Evolutionary conservation across 2,888 invertebrate genomes (phyloP).

Genomic region (Hipparchia sbordonii): DNA sequence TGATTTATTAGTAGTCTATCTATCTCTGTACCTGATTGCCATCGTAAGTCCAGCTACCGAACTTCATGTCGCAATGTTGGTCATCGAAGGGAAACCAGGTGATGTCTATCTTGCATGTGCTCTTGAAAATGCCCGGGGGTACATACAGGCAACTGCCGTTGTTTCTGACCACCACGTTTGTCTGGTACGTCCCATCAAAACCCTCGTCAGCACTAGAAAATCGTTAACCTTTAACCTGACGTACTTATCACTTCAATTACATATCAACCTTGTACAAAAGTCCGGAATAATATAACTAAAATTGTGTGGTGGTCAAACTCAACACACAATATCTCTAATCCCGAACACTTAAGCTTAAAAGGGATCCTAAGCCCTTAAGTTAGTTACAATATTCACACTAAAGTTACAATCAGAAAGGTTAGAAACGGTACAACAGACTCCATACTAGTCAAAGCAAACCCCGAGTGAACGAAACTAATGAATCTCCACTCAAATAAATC

Average conservation of each 20-base stretch:
- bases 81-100: slow-evolving; percentile 99
- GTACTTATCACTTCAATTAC: background rate
- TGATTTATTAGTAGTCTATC: slow-evolving; percentile 15
- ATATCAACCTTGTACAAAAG: slow-evolving; percentile 3
- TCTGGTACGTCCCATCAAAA: slow-evolving; percentile 99
- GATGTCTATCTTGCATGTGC: slow-evolving; percentile 99
- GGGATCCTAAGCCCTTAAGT: background rate
- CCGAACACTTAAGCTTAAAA: no score
- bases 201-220: slow-evolving; percentile 98
- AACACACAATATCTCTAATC: background rate
- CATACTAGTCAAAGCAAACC: slow-evolving; percentile 31
- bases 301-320: slow-evolving; percentile 3
- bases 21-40: slow-evolving; percentile 91
- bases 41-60: slow-evolving; percentile 99
- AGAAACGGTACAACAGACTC: slow-evolving; percentile 10
- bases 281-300: background rate
- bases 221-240: slow-evolving; percentile 42
- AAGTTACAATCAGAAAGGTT: background rate
- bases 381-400: background rate
- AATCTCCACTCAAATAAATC: slow-evolving; percentile 48
- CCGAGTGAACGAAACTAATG: slow-evolving; percentile 34
- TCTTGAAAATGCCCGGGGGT: slow-evolving; percentile 99
- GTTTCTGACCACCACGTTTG: slow-evolving; percentile 99
- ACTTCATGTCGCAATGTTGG: slow-evolving; percentile 99
- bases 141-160: slow-evolving; percentile 99